Evolutionary conservation across 1,140 invertebrate genomes (phyloP), one percentile per base, ranked within the genome.

Genomic region (Drosophila bocki): DNA sequence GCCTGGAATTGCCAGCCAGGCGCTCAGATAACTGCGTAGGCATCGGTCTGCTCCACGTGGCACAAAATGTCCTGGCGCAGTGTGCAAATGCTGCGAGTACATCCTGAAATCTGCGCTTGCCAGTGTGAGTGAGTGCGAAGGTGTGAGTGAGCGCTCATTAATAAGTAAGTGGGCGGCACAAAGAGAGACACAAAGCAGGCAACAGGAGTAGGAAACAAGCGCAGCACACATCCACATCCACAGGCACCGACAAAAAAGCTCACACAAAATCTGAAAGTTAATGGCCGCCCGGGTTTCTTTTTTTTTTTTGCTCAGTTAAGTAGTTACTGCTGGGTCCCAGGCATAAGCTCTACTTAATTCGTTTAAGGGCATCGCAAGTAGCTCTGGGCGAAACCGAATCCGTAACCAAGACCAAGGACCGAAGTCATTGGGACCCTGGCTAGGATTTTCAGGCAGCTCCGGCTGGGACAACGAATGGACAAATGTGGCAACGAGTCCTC

Each of bases 301-400:
- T 22, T 22, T 45, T 50, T 42, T 50, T 44, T 63, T 77, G 22
- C 42, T 37, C 37, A 63, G 64, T 75, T 75, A 78, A 79, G 75
- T 78, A 80, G 63, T 65, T 77, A 37, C 57, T 75, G 58, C 64
- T 64, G 71, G 45, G 56, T 48, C 44, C 53, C 50, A 12, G 33
- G 64, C 80, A 83, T 83, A 88, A 88, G 80, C 80, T 80, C 37
- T 64, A 78, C 84, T 78, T 87, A 80, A 87, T 80, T 88, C 84
- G 84, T 76, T 87, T 70, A 75, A 83, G 59, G 63, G 68, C 75
- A 70, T 68, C 50, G 54, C 71, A 80, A 74, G 68, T 54, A 58
- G 61, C 48, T 87, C 69, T 26, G 41, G 47, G 44, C 26, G 6
- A 47, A 71, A 57, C 59, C 48, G 42, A 37, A 22, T 54, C 53